Evolutionary conservation across 2,113 vertebrate genomes (phyloP).

Genomic region (Mustelus asterias): DNA sequence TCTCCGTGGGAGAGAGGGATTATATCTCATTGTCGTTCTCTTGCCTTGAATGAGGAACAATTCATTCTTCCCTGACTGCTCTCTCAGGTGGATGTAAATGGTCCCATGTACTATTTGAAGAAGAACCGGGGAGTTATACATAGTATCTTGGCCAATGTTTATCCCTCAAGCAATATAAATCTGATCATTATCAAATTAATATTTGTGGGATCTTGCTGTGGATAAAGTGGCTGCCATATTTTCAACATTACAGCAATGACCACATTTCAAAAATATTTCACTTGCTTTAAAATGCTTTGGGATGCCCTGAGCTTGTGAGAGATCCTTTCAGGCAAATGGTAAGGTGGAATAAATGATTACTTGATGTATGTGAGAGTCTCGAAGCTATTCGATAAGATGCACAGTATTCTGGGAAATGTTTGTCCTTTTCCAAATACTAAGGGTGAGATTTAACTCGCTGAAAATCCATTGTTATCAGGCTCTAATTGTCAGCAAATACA

Average conservation of each 20-base stretch:
- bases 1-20: too few relatives aligned
- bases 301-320: not conserved
- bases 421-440: not conserved
- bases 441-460: too few relatives aligned
- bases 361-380: not conserved
- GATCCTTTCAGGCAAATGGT: not conserved
- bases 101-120: not conserved
- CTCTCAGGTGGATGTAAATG: not conserved
- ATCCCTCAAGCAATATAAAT: not conserved
- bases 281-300: not conserved
- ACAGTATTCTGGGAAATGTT: not conserved
- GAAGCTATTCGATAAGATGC: not conserved
- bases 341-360: not conserved
- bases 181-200: not conserved
- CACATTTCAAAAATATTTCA: not conserved
- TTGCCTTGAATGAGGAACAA: not conserved
- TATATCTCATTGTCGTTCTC: not conserved
- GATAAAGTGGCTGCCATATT: not conserved
- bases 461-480: too few relatives aligned
- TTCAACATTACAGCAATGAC: not conserved
- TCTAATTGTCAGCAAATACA: not conserved
- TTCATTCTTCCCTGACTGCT: not conserved
- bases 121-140: not conserved
- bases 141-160: not conserved
- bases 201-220: not conserved